phyloP scores from a whole-genome alignment of 2,888 invertebrate species.

The Cybosia mesomella region DNA sequence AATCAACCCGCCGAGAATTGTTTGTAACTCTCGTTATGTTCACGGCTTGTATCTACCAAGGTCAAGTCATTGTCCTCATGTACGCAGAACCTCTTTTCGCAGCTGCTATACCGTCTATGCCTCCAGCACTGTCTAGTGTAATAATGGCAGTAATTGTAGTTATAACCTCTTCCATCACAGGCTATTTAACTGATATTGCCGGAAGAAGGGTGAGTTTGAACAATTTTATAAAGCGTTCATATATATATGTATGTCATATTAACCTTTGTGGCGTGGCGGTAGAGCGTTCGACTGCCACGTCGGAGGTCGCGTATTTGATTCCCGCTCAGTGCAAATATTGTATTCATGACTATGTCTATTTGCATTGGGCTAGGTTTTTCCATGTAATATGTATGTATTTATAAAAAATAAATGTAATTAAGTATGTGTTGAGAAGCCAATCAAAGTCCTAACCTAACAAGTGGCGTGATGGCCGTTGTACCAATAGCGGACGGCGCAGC shows the following conservation, averaged over 20 bases:
- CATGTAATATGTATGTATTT: neutral
- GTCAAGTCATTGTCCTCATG: constrained; percentile 53
- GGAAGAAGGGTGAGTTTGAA: constrained; percentile 52
- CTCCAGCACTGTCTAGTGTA: constrained; percentile 50
- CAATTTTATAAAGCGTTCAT: neutral
- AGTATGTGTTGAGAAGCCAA: too few relatives aligned
- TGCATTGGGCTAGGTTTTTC: too few relatives aligned
- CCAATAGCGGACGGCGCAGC: too few relatives aligned
- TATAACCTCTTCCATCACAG: constrained; percentile 41
- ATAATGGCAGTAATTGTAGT: constrained; percentile 49
- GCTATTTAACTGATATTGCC: constrained; percentile 50
- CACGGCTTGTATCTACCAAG: constrained; percentile 55
- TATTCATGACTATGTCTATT: too few relatives aligned
- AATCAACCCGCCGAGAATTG: constrained; percentile 58
- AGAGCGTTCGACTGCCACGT: too few relatives aligned
- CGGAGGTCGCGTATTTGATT: too few relatives aligned
- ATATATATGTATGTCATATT: neutral
- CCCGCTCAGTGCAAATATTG: too few relatives aligned
- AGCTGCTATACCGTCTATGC: constrained; percentile 50
- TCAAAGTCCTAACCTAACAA: too few relatives aligned
- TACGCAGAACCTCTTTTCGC: constrained; percentile 54
- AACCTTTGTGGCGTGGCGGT: too few relatives aligned
- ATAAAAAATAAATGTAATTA: too few relatives aligned
- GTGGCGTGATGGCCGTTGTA: too few relatives aligned
- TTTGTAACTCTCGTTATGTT: constrained; percentile 45